These are phyloP conservation scores for Pogonocherus hispidulus DNA, from an alignment of 2,888 invertebrate species.

Conservation along the genomic window DNA sequence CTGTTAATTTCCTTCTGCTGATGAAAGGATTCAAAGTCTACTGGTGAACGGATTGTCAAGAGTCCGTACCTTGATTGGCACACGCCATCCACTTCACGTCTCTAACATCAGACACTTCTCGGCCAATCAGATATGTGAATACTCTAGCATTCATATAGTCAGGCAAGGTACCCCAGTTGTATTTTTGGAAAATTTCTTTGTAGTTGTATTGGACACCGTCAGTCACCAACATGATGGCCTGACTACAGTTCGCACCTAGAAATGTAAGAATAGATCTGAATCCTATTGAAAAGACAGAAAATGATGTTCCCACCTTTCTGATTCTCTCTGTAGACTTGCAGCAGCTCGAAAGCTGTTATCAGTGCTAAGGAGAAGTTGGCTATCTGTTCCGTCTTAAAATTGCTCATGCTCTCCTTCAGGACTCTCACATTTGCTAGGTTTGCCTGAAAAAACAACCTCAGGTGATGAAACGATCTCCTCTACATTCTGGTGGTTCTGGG, in stretches of 20 bases:
- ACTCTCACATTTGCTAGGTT: conserved; percentile 88
- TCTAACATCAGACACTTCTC: conserved; percentile 86
- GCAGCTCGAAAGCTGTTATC: conserved; percentile 89
- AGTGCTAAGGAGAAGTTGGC: conserved; percentile 95
- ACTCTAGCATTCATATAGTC: conserved; percentile 93
- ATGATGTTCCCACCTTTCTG: conserved; percentile 54
- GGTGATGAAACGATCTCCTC: background rate
- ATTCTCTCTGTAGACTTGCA: conserved; percentile 68
- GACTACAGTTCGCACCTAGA: conserved; percentile 77
- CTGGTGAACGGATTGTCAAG: background rate
- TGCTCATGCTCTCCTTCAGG: conserved; percentile 84
- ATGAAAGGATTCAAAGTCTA: too few species aligned
- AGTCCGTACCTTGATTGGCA: conserved; percentile 83
- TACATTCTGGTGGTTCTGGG: background rate
- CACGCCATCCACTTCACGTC: conserved; percentile 99
- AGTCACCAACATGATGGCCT: conserved; percentile 99
- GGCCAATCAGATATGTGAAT: conserved; percentile 96
- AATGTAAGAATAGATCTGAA: background rate
- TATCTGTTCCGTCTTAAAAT: conserved; percentile 85
- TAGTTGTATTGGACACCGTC: conserved; percentile 97
- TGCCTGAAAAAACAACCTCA: conserved; percentile 73
- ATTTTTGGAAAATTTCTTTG: conserved; percentile 90
- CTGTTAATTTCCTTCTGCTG: too few species aligned
- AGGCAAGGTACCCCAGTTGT: conserved; percentile 84
- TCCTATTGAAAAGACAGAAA: background rate